Base-by-base conservation (phyloP, 1,140 invertebrate genomes). In the Ceratina australensis region DNA sequence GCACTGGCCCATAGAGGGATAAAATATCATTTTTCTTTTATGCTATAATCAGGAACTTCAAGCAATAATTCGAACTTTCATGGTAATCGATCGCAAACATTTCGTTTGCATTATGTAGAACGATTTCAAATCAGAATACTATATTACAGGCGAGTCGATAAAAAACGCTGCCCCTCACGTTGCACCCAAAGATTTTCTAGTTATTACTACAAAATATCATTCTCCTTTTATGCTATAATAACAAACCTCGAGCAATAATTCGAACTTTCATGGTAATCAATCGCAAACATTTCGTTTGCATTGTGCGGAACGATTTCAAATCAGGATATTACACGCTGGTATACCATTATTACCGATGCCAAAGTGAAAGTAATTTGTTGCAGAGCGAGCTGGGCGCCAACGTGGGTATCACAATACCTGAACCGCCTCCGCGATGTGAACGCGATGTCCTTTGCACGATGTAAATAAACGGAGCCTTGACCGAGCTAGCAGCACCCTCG, bases 401-500 rank as follows among this genome's bases (percentile, higher is more conserved):
- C 57, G 65, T 47, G 63, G 33, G 33, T 10, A 42, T 5, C 8
- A 80, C 73, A 76, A 77, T 76, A 65, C 57, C 15, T n/a, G n/a
- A 22, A 20, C 75, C 50, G 76, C 69, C 76, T 64, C 18, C 77
- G 24, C 78, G 78, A 81, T 85, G 83, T 85, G 83, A 85, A 85
- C 83, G 83, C 79, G 63, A 79, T 85, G 83, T 78, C 83, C 83
- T 85, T 85, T 85, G 72, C 72, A 75, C 57, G 75, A 76, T 84
- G 82, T 85, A 85, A 85, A 85, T 84, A 85, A 81, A 85, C 66
- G 82, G 59, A 84, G 79, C 83, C 83, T 85, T 85, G 83, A 85
- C 83, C 82, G 82, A 85, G 82, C 79, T 75, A 50, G 26, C n/a
- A n/a, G n/a, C 61, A 20, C 42, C 54, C 60, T 49, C 65, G 18